phyloP scores from a whole-genome alignment of 2,113 vertebrate genomes.

The Leptosomus discolor region DNA sequence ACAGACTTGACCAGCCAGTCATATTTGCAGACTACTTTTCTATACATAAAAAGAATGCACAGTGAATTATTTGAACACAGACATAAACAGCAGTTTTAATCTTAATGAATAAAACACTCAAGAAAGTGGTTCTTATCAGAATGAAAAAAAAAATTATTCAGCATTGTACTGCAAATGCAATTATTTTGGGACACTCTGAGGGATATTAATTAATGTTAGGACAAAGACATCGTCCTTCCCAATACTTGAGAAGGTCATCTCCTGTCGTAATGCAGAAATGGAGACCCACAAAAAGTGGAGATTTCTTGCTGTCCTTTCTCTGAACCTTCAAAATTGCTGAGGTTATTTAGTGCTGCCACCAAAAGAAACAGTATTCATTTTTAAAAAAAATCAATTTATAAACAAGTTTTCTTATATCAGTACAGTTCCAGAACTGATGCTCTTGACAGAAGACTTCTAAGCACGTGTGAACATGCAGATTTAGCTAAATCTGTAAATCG shows the following conservation, averaged over 20 bases:
- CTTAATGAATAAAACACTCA: neutral
- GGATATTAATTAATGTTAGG: neutral
- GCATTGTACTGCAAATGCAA: neutral
- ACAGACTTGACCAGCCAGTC: neutral
- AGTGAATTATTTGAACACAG: neutral
- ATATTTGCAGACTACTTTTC: neutral
- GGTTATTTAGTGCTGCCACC: neutral
- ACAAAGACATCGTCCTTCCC: neutral
- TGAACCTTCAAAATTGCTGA: neutral
- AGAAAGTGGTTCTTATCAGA: neutral
- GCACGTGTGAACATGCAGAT: neutral
- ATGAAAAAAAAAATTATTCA: neutral
- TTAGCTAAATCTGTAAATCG: neutral
- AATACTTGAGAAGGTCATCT: neutral
- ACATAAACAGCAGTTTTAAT: neutral
- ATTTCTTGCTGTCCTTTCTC: neutral
- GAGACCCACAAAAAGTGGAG: neutral
- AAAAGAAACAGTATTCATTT: neutral
- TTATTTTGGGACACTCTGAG: neutral
- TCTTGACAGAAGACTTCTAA: neutral
- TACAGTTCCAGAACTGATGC: neutral
- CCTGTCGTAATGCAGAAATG: neutral
- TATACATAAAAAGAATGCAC: neutral
- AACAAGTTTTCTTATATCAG: neutral
- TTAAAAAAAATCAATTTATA: neutral